Evolutionary conservation across 2,888 invertebrate genomes (phyloP).

Genomic region (Caenorhabditis sp.): DNA sequence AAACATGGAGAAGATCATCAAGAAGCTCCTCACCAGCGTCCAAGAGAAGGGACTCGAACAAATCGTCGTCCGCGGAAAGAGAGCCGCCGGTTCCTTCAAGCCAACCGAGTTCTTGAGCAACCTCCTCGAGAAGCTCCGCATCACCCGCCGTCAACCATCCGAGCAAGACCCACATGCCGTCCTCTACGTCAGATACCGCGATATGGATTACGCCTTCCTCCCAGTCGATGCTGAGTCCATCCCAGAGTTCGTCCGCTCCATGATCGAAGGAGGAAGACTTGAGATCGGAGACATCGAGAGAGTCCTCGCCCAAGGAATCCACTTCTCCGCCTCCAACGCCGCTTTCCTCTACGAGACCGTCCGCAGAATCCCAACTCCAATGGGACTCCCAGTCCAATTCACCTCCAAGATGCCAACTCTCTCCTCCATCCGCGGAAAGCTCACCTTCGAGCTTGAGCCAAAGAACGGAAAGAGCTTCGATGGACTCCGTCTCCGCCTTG

Average conservation of each 20-base stretch:
- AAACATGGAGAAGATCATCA: slow-evolving; percentile 71
- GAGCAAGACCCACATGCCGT: slow-evolving; percentile 69
- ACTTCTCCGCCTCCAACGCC: slow-evolving; percentile 64
- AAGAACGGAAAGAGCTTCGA: slow-evolving; percentile 68
- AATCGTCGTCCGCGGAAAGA: slow-evolving; percentile 72
- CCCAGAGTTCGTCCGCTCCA: slow-evolving; percentile 83
- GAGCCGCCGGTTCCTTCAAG: slow-evolving; percentile 65
- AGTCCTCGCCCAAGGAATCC: slow-evolving; percentile 64
- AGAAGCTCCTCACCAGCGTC: slow-evolving; percentile 60
- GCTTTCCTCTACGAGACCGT: slow-evolving; percentile 72
- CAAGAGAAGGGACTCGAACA: slow-evolving; percentile 70
- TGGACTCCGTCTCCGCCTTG: slow-evolving; percentile 68
- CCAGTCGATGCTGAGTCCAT: slow-evolving; percentile 76
- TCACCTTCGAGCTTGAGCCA: slow-evolving; percentile 72
- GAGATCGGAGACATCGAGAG: slow-evolving; percentile 70
- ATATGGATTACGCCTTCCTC: slow-evolving; percentile 80
- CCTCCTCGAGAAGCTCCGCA: slow-evolving; percentile 67
- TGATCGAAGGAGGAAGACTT: slow-evolving; percentile 69
- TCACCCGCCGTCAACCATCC: slow-evolving; percentile 66
- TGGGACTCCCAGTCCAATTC: slow-evolving; percentile 75
- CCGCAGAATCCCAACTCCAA: slow-evolving; percentile 69
- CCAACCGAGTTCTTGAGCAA: slow-evolving; percentile 67
- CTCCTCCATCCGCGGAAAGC: slow-evolving; percentile 66
- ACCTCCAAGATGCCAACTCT: slow-evolving; percentile 74
- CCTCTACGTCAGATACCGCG: slow-evolving; percentile 73